Percentiles rank a stretch among this genome's conserved stretches.
These are phyloP conservation scores for Seladonia tumulorum DNA, from an alignment of 2,888 invertebrate genomes.

Conservation along the genomic window DNA sequence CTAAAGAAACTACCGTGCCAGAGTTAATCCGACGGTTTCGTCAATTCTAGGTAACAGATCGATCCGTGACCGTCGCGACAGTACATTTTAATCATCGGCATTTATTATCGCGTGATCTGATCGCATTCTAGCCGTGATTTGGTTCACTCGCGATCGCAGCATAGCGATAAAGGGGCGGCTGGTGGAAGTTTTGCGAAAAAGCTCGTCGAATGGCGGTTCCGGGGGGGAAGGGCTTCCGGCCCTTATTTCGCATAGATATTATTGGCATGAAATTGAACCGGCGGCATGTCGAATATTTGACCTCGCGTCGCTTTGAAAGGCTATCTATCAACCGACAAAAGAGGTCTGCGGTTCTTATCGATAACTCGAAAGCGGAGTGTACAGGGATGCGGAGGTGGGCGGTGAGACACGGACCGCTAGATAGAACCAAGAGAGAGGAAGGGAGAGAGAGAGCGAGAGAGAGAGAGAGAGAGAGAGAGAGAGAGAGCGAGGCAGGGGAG, in stretches of 20 bases:
- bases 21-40: too few relatives aligned
- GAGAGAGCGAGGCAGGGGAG: constrained; percentile 42
- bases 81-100: background rate
- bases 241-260: constrained; percentile 70
- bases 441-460: background rate
- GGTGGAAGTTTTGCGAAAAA: constrained; percentile 28
- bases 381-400: constrained; percentile 49
- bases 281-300: constrained; percentile 75
- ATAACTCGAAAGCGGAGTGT: constrained; percentile 75
- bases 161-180: background rate
- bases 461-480: background rate
- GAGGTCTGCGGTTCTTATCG: constrained; percentile 77
- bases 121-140: background rate
- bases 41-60: too few relatives aligned
- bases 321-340: constrained; percentile 78
- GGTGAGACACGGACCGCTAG: constrained; percentile 7
- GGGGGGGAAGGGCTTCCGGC: constrained; percentile 26
- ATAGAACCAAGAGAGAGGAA: constrained; percentile 4
- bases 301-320: constrained; percentile 73
- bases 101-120: background rate
- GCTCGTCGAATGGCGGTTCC: constrained; percentile 29
- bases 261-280: constrained; percentile 77
- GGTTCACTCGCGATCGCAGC: background rate
- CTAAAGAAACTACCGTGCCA: too few relatives aligned
- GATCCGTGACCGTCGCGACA: too few relatives aligned